phyloP scores from a whole-genome alignment of 2,797 vertebrate species.

The Cyprinodon diabolis region DNA sequence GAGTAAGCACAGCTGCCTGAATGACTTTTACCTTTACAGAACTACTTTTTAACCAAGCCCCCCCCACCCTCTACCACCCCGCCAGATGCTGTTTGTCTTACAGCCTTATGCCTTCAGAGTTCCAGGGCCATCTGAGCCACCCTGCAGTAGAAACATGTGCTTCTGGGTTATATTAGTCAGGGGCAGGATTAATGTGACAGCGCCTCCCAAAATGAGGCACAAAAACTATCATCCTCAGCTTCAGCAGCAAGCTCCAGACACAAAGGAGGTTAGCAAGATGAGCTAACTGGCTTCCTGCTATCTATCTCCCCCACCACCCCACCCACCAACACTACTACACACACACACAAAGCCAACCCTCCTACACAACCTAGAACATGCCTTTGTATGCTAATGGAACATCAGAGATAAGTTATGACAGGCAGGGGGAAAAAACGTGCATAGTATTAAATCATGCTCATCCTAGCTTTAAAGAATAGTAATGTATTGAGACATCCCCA shows the following conservation, averaged over 20 bases:
- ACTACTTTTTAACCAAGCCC: constrained; percentile 35
- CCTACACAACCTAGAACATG: constrained; percentile 55
- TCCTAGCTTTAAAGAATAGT: constrained; percentile 78
- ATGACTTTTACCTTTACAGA: constrained; percentile 70
- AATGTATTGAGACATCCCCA: constrained; percentile 69
- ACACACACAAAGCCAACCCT: neutral
- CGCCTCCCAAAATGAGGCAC: constrained; percentile 59
- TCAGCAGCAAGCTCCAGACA: constrained; percentile 60
- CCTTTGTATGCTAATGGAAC: constrained; percentile 80
- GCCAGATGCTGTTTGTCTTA: constrained; percentile 73
- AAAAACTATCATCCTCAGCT: constrained; percentile 74
- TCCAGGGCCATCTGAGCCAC: constrained; percentile 57
- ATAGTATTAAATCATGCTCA: constrained; percentile 73
- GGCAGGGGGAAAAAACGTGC: constrained; percentile 49
- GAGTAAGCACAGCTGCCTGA: constrained; percentile 72
- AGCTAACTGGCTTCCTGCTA: constrained; percentile 69
- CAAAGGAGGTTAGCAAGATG: constrained; percentile 68
- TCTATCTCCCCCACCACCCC: constrained; percentile 39
- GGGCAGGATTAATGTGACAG: constrained; percentile 69
- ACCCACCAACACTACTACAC: neutral
- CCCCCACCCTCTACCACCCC: constrained; percentile 29
- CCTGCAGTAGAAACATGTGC: constrained; percentile 44
- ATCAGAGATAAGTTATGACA: constrained; percentile 63
- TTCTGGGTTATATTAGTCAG: constrained; percentile 55
- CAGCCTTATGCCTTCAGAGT: constrained; percentile 41